A percentile compares a stretch with the other conserved stretches of the same genome.
Conservation (phyloP, 2,113 vertebrate species). For the Lota lota region DNA sequence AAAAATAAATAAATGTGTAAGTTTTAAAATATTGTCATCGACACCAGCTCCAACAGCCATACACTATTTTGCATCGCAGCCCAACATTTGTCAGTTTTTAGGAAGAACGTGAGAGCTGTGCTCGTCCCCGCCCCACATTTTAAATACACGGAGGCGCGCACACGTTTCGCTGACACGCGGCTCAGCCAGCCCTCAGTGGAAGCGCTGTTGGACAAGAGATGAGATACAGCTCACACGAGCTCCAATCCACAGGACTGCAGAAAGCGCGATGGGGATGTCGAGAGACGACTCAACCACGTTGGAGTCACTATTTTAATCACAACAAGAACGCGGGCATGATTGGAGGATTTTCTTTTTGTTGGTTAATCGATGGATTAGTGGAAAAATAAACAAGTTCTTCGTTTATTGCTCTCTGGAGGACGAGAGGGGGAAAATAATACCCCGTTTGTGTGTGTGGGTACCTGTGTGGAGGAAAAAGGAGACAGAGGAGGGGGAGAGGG, state of each 20-base stretch:
- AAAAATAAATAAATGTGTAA: not conserved
- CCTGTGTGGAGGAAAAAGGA: slow-evolving; percentile 19
- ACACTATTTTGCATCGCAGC: too few relatives aligned
- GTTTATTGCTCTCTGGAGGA: slow-evolving; percentile 55
- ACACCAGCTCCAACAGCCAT: too few relatives aligned
- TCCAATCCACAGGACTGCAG: slow-evolving; percentile 43
- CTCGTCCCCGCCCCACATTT: slow-evolving; percentile 57
- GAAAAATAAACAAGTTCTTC: slow-evolving; percentile 34
- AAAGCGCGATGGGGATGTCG: slow-evolving; percentile 29
- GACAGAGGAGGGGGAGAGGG: slow-evolving; percentile 65
- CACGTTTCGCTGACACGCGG: slow-evolving; percentile 54
- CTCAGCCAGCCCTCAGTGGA: slow-evolving; percentile 64
- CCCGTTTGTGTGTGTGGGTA: slow-evolving; percentile 43
- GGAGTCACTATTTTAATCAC: not conserved
- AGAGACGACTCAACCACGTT: slow-evolving; percentile 24
- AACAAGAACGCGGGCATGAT: too few relatives aligned
- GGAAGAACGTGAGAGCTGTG: slow-evolving; percentile 8
- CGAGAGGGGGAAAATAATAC: slow-evolving; percentile 27
- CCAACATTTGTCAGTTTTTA: not conserved
- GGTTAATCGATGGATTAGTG: slow-evolving; percentile 77
- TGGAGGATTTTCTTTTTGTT: slow-evolving; percentile 55
- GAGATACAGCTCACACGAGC: slow-evolving; percentile 58
- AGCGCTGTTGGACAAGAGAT: slow-evolving; percentile 72
- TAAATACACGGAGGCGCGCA: slow-evolving; percentile 62
- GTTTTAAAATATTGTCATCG: too few relatives aligned